phyloP scores from a whole-genome alignment of 2,797 vertebrate genomes.

The Odontamblyopus lacepedii region DNA sequence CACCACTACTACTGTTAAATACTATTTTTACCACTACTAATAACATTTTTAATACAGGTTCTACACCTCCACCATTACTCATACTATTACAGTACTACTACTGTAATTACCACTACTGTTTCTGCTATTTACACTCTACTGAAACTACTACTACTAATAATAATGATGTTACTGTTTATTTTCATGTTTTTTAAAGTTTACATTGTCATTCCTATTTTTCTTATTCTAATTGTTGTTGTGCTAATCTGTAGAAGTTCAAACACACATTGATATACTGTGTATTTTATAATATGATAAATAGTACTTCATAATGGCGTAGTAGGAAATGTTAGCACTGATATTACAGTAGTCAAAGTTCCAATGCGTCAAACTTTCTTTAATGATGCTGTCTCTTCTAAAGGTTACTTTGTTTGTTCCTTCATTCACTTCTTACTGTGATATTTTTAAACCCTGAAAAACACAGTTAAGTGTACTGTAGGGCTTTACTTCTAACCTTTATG shows the following conservation, averaged over 20 bases:
- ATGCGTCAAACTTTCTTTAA: constrained; percentile 3
- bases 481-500: constrained; percentile 36
- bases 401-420: constrained; percentile 7
- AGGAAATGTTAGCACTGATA: neutral
- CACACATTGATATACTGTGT: too few species aligned
- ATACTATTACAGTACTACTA: neutral
- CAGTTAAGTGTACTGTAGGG: neutral
- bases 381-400: neutral
- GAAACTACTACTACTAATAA: neutral
- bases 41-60: too few species aligned
- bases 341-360: constrained; percentile 5
- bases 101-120: neutral
- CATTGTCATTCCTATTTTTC: too few species aligned
- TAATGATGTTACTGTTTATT: too few species aligned
- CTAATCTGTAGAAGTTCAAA: too few species aligned
- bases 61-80: too few species aligned
- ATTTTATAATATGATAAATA: too few species aligned
- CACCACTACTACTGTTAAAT: neutral
- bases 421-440: neutral
- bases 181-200: too few species aligned
- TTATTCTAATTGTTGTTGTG: too few species aligned
- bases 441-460: constrained; percentile 7
- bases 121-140: too few species aligned
- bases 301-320: too few species aligned
- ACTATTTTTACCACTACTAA: too few species aligned